phyloP scores from a whole-genome alignment of 2,797 vertebrate genomes.

The Alosa sapidissima region DNA sequence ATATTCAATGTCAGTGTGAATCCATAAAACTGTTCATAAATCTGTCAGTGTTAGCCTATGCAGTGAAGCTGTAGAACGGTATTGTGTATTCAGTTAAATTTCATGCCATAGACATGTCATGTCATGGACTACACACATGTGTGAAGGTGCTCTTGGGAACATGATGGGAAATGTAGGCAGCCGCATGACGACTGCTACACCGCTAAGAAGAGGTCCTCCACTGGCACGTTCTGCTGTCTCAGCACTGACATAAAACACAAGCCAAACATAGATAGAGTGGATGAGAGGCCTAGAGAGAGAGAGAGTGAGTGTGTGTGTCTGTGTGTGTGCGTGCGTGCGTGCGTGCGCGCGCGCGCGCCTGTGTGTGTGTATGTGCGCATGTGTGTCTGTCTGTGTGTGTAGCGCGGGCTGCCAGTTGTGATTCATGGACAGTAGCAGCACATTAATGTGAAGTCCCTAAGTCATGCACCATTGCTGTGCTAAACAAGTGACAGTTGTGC shows the following conservation, averaged over 20 bases:
- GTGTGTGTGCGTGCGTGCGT: neutral
- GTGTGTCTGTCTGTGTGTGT: neutral
- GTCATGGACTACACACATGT: neutral
- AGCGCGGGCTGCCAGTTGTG: neutral
- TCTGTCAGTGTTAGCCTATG: neutral
- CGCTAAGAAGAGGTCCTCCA: neutral
- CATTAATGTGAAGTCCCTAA: constrained; percentile 32
- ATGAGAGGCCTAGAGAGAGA: neutral
- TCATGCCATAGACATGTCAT: neutral
- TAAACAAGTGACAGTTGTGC: constrained; percentile 46
- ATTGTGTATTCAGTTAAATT: neutral
- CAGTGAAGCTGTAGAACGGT: neutral
- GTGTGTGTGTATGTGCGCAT: neutral
- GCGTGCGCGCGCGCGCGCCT: neutral
- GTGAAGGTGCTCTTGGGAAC: neutral
- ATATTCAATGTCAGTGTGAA: neutral
- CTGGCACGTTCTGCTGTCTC: constrained; percentile 4
- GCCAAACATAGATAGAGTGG: neutral
- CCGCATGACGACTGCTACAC: neutral
- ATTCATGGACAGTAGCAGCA: constrained; percentile 27
- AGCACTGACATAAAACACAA: neutral
- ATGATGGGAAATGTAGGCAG: neutral
- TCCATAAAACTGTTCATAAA: neutral
- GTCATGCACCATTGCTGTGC: constrained; percentile 36
- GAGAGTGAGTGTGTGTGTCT: neutral